These are phyloP conservation scores for Anas platyrhynchos DNA, from an alignment of 2,113 vertebrate genomes.

Conservation along the genomic window DNA sequence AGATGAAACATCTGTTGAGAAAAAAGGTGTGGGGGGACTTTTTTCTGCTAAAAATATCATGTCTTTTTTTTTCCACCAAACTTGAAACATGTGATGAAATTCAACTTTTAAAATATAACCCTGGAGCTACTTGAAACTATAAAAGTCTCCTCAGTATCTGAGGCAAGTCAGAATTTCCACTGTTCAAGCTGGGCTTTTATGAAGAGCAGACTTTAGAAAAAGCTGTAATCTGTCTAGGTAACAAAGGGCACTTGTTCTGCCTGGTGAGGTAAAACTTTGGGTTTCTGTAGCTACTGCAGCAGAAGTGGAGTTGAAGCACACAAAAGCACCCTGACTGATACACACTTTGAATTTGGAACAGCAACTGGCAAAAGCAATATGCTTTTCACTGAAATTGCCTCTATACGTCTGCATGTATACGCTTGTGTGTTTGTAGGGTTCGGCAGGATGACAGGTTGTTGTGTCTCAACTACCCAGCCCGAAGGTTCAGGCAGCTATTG, in stretches of 20 bases:
- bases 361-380: slow-evolving; percentile 33
- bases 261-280: slow-evolving; percentile 64
- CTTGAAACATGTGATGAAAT: slow-evolving; percentile 78
- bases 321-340: slow-evolving; percentile 61
- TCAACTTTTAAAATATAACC: slow-evolving; percentile 78
- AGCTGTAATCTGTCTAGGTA: slow-evolving; percentile 74
- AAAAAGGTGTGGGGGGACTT: slow-evolving; percentile 7
- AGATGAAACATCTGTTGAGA: slow-evolving; percentile 74
- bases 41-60: slow-evolving; percentile 73
- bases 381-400: background rate
- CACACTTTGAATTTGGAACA: slow-evolving; percentile 51
- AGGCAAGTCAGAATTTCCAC: slow-evolving; percentile 79
- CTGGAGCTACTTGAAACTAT: slow-evolving; percentile 78
- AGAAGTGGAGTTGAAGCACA: slow-evolving; percentile 59
- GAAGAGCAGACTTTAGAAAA: slow-evolving; percentile 75
- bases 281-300: slow-evolving; percentile 63
- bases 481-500: background rate
- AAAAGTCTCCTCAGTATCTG: slow-evolving; percentile 76
- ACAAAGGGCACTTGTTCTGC: slow-evolving; percentile 77
- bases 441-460: background rate
- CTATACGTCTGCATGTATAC: background rate
- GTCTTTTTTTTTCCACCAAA: slow-evolving; percentile 31
- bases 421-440: background rate
- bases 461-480: background rate
- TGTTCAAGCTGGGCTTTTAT: slow-evolving; percentile 76